These are phyloP conservation scores for Lethrus apterus DNA, from an alignment of 1,140 invertebrate species.

Conservation along the genomic window DNA sequence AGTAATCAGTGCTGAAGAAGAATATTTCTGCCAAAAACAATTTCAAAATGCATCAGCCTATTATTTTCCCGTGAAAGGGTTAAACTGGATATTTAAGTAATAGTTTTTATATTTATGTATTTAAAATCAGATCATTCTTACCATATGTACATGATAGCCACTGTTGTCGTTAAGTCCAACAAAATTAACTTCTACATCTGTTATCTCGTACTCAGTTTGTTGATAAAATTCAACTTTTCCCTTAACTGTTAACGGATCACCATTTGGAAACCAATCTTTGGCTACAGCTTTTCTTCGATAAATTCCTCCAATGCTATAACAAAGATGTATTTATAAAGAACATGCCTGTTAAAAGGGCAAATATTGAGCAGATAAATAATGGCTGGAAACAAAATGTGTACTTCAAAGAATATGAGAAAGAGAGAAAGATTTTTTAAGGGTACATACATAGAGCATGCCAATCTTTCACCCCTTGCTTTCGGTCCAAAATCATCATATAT, in stretches of 20 bases:
- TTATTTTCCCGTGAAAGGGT: no score
- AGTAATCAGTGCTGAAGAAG: no score
- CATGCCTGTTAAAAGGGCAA: neutral
- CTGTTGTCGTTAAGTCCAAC: constrained; percentile 61
- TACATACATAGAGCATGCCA: constrained; percentile 76
- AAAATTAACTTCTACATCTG: constrained; percentile 69
- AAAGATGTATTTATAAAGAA: constrained; percentile 10
- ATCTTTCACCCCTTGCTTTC: constrained; percentile 72
- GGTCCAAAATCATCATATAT: constrained; percentile 85
- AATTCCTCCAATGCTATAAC: constrained; percentile 60
- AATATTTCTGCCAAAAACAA: no score
- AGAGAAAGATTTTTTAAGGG: constrained; percentile 3
- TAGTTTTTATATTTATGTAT: no score
- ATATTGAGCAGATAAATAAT: neutral
- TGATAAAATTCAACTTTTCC: constrained; percentile 78
- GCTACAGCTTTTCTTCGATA: constrained; percentile 77
- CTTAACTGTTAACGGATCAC: constrained; percentile 50
- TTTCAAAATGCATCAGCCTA: no score
- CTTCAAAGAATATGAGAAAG: neutral
- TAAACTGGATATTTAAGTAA: no score
- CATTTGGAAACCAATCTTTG: constrained; percentile 81
- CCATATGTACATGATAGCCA: constrained; percentile 79
- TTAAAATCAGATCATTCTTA: no score
- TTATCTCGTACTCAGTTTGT: constrained; percentile 76
- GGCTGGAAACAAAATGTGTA: constrained; percentile 9